Conservation (phyloP, 1,140 invertebrate species). For the Kradibia gibbosae region DNA sequence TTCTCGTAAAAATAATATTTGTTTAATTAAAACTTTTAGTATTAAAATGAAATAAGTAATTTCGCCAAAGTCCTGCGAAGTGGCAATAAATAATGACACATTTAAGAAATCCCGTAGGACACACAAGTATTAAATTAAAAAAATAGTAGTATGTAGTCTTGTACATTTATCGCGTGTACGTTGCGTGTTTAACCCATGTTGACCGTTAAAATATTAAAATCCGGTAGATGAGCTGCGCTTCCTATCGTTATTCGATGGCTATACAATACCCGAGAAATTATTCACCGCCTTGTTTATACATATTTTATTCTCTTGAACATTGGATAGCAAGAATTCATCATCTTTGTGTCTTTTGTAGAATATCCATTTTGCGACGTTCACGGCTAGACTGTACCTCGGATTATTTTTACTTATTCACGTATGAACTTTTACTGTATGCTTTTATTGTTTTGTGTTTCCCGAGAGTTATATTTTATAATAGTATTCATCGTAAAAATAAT, state of each 20-base stretch:
- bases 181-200: neutral
- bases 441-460: too few relatives aligned
- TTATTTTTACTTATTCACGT: too few relatives aligned
- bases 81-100: neutral
- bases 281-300: neutral
- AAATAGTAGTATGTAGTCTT: too few relatives aligned
- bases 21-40: neutral
- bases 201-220: neutral
- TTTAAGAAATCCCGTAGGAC: neutral
- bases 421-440: too few relatives aligned
- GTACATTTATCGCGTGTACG: neutral
- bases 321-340: too few relatives aligned
- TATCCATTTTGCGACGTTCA: too few relatives aligned
- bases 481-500: too few relatives aligned
- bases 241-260: slow-evolving; percentile 1
- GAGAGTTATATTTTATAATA: too few relatives aligned
- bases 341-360: too few relatives aligned
- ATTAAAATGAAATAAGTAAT: too few relatives aligned
- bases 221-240: neutral
- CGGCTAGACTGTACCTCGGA: too few relatives aligned
- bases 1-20: too few relatives aligned
- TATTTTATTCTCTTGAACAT: neutral
- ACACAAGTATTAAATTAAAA: neutral
- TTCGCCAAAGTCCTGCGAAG: neutral
- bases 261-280: neutral